Evolutionary conservation across 2,113 vertebrate genomes (phyloP), one percentile per base, ranked within the genome.

Genomic region (Rousettus leschenaultii): DNA sequence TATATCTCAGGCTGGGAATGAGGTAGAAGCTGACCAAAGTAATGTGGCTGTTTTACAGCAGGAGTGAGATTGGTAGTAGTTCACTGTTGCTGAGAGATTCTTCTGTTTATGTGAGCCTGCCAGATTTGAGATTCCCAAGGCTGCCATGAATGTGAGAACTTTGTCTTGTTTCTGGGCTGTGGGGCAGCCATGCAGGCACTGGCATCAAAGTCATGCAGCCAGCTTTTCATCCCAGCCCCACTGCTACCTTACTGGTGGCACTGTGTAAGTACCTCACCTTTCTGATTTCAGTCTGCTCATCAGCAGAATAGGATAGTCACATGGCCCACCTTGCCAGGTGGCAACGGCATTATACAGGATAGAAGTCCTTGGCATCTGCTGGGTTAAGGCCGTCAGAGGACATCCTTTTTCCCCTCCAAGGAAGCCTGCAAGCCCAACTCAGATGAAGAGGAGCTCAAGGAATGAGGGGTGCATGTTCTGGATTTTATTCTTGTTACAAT

Each of bases 31-130:
- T 30, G 48, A 16, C n/a, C 68, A 19, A 51, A 35, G 40, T 35
- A 48, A 22, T 1, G 0, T 26, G 82, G 51, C 40, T 59, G n/a
- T 26, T 73, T 35, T 40, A n/a, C 43, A 30, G 30, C 51, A 71
- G 59, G 43, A 48, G 18, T 33, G 30, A 66, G 53, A 19, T 57
- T 0, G 0, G 2, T 4, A 21, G 30, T 10, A 59, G 77, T 26
- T 84, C 59, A 13, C 28, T 14, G 5, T 26, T 15, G 10, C 51
- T 26, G 45, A 48, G 77, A 91, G 65, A 57, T 51, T 30, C 63
- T 65, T 57, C 66, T 61, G 13, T 45, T 3, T 9, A 0, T 21
- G 51, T 35, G 63, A 71, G 22, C 61, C 73, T 33, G 38, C 48
- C 59, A 26, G 22, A 3, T 35, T 30, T n/a, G 40, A 51, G 82